phyloP scores from a whole-genome alignment of 1,140 invertebrate genomes.

The Drosophila tani region DNA sequence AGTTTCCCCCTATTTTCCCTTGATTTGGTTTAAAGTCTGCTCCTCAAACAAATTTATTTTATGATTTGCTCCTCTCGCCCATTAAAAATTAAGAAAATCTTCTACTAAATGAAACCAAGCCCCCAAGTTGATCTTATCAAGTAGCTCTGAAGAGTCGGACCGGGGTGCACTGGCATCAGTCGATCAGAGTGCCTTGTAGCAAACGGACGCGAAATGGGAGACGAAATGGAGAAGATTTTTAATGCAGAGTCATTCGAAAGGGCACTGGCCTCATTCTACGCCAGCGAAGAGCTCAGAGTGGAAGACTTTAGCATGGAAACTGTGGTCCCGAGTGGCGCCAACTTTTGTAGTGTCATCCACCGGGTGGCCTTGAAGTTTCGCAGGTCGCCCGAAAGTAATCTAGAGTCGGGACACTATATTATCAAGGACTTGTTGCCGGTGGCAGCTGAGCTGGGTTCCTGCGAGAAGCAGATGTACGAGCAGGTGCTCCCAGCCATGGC shows the following conservation, averaged over 20 bases:
- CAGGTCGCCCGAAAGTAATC: conserved; percentile 11
- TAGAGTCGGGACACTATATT: conserved; percentile 41
- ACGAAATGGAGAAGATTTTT: conserved; percentile 2
- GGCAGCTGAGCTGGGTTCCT: conserved; percentile 57
- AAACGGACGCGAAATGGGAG: conserved; percentile 28
- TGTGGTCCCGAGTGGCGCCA: conserved; percentile 51
- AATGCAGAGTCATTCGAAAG: conserved; percentile 43
- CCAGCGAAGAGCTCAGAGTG: conserved; percentile 40
- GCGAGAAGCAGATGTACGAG: conserved; percentile 60
- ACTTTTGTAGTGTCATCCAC: conserved; percentile 71
- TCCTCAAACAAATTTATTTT: not conserved
- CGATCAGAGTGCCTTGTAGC: conserved; percentile 16
- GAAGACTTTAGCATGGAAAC: conserved; percentile 41
- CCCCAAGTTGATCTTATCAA: conserved; percentile 4
- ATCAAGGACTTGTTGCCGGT: conserved; percentile 62
- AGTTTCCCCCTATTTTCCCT: not conserved
- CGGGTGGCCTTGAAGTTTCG: conserved; percentile 58
- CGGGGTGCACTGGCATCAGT: conserved; percentile 28
- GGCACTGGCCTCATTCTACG: conserved; percentile 48
- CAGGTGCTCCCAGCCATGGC: conserved; percentile 60
- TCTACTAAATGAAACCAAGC: conserved; percentile 1
- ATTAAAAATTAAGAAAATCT: not conserved
- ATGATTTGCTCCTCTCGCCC: not conserved
- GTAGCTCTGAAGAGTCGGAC: not conserved
- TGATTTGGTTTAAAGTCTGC: not conserved